A percentile compares a stretch with the other conserved stretches of the same genome.
These are phyloP conservation scores for Sesamia nonagrioides DNA, from an alignment of 1,140 invertebrate species.

Conservation along the genomic window DNA sequence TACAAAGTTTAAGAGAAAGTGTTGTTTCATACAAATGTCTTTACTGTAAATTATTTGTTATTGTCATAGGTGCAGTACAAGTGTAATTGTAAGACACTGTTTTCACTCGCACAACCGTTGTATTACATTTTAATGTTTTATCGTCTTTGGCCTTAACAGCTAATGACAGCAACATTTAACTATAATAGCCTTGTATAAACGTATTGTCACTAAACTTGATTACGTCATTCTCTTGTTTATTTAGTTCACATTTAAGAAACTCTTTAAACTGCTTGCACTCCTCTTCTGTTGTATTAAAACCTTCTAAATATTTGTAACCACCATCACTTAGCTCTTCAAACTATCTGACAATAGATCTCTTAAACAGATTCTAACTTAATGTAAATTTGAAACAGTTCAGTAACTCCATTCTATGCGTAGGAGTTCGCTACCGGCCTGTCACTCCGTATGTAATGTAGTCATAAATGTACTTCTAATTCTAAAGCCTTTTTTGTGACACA, in stretches of 20 bases:
- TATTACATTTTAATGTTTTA: not conserved
- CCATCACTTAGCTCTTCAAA: not conserved
- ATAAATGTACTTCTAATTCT: slow-evolving; percentile 13
- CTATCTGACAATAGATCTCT: not conserved
- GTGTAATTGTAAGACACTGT: slow-evolving; percentile 20
- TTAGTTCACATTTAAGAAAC: too few species aligned
- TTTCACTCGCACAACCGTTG: not conserved
- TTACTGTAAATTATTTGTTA: slow-evolving; percentile 36
- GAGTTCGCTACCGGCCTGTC: slow-evolving; percentile 23
- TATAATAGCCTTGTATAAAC: too few species aligned
- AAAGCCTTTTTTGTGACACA: not conserved
- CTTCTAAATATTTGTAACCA: not conserved
- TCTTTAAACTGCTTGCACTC: too few species aligned
- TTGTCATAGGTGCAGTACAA: slow-evolving; percentile 25
- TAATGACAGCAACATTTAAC: too few species aligned
- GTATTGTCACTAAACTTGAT: too few species aligned
- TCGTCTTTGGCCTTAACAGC: not conserved
- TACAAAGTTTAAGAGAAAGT: slow-evolving; percentile 18
- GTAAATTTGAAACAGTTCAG: slow-evolving; percentile 7
- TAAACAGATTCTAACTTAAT: not conserved
- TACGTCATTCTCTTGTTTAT: too few species aligned
- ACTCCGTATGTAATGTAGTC: slow-evolving; percentile 9
- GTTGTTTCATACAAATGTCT: slow-evolving; percentile 22
- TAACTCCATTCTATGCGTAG: slow-evolving; percentile 13
- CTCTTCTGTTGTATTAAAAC: too few species aligned